phyloP scores from a whole-genome alignment of 2,888 invertebrate genomes.

The Brachyopa scutellaris region DNA sequence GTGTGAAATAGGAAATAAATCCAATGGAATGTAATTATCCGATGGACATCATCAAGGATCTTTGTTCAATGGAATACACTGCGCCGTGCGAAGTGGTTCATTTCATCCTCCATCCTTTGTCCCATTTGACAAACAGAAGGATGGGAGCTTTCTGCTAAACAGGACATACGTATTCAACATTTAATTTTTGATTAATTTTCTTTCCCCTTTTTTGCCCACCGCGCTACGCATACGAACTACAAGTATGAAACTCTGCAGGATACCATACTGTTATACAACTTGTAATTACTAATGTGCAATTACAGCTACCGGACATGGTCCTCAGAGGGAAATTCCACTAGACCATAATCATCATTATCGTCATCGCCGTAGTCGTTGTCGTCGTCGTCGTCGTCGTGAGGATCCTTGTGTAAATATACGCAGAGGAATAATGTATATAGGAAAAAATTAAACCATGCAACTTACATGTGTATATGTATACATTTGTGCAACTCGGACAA shows the following conservation, averaged over 20 bases:
- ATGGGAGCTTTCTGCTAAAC: slow-evolving; percentile 9
- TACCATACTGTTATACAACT: no score
- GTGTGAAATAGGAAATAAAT: slow-evolving; percentile 54
- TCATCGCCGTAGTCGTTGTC: no score
- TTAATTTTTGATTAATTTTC: slow-evolving; percentile 45
- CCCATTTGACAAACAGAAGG: slow-evolving; percentile 40
- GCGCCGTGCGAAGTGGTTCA: neutral
- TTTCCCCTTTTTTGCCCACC: neutral
- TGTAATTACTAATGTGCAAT: slow-evolving; percentile 42
- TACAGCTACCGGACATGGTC: slow-evolving; percentile 15
- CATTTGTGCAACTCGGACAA: neutral
- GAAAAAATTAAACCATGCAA: neutral
- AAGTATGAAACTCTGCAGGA: neutral
- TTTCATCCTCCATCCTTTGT: no score
- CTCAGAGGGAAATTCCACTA: slow-evolving; percentile 1
- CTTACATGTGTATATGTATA: neutral
- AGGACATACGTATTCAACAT: slow-evolving; percentile 34
- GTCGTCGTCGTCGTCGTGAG: neutral
- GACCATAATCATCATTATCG: neutral
- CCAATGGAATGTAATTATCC: slow-evolving; percentile 64
- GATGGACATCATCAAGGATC: slow-evolving; percentile 42
- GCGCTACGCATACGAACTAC: no score
- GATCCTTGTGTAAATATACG: neutral
- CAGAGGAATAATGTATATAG: neutral
- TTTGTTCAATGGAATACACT: no score